Evolutionary conservation across 1,140 invertebrate species (phyloP), one percentile per base, ranked within the genome.

Genomic region (Meteorus sp.): DNA sequence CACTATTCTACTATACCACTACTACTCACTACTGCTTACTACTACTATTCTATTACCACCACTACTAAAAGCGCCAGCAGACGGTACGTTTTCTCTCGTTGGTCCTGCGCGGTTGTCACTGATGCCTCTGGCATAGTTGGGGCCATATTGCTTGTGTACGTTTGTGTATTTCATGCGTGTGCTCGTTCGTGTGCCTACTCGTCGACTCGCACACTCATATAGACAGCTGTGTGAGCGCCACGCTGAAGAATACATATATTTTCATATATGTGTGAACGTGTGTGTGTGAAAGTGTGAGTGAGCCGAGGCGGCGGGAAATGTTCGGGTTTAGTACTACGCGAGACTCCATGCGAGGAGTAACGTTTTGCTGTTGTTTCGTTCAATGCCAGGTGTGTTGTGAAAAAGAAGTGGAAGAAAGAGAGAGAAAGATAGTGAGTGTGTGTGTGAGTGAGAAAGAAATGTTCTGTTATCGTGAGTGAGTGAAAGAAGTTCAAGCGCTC

Each of bases 251-350:
- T n/a, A n/a, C n/a, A n/a, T n/a, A n/a, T n/a, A n/a, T n/a, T n/a
- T n/a, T 13, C 17, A 27, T 31, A 23, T 19, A 11, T n/a, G 23
- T 55, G 33, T 15, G 25, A 22, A 48, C 17, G n/a, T 31, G 39
- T 43, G 23, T 45, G 7, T 41, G 22, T 31, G 23, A 20, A 27
- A 33, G 41, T 15, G 39, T 50, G 27, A 39, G 35, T 13, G 35
- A 39, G n/a, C n/a, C n/a, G 15, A 37, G 29, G 45, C 41, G 55
- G 55, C 55, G 55, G 55, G 55, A 57, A 56, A 45, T 23, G 55
- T 57, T 15, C 33, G 45, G 50, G 35, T 47, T 52, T 52, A 57
- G 55, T 57, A 50, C 55, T 48, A 57, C 55, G 55, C 43, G 55
- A 50, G 44, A 27, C 55, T 37, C 45, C 45, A 50, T 31, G 22